phyloP scores from a whole-genome alignment of 2,113 vertebrate genomes.

The Plecotus auritus region DNA sequence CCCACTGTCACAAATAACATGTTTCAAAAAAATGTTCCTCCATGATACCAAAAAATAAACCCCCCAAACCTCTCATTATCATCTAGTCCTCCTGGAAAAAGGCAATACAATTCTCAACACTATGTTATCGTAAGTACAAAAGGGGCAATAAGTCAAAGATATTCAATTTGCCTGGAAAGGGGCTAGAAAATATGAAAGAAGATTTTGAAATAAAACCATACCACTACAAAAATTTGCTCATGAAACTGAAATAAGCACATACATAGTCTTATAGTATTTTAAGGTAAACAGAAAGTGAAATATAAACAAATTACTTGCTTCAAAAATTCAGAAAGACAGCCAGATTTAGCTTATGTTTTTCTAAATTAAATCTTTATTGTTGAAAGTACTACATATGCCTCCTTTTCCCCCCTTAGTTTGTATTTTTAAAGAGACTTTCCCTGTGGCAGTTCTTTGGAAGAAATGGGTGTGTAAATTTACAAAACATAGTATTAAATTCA shows the following conservation, averaged over 20 bases:
- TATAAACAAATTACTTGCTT: constrained; percentile 1
- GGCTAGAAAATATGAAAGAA: not conserved
- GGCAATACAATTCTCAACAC: constrained; percentile 27
- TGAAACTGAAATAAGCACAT: constrained; percentile 17
- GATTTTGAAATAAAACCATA: constrained; percentile 30
- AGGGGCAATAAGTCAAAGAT: not conserved
- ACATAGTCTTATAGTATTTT: not conserved
- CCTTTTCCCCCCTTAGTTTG: not conserved
- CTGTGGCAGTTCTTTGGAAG: not conserved
- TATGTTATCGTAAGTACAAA: not conserved
- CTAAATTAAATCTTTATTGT: too few relatives aligned
- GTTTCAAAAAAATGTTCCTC: constrained; percentile 9
- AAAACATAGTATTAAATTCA: constrained; percentile 12
- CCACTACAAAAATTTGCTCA: not conserved
- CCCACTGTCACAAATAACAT: constrained; percentile 32
- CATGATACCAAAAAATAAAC: not conserved
- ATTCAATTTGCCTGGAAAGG: constrained; percentile 24
- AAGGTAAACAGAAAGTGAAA: not conserved
- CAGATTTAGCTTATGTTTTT: not conserved
- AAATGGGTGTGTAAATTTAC: constrained; percentile 7
- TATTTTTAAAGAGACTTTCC: not conserved
- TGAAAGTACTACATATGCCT: too few relatives aligned
- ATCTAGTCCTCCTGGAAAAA: not conserved
- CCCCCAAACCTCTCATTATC: not conserved
- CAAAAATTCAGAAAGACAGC: not conserved